A percentile compares a stretch with the other conserved stretches of the same genome.
Evolutionary conservation across 2,113 vertebrate species (phyloP).

Genomic region (Salvelinus alpinus): DNA sequence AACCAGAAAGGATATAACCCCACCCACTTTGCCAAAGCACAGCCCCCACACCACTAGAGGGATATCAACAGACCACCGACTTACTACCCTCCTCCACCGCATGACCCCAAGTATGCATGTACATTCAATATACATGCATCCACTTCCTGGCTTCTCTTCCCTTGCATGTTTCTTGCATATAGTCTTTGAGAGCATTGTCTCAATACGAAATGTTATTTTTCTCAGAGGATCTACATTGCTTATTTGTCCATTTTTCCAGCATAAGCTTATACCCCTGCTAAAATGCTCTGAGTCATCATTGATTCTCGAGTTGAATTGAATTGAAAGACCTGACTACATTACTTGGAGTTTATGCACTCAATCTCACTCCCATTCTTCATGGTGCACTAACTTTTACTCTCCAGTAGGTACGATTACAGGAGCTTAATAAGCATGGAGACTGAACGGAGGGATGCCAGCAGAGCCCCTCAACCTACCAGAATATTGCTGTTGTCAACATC

Average conservation of each 20-base stretch:
- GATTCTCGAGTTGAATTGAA: conserved; percentile 6
- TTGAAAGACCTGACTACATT: no score
- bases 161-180: no score
- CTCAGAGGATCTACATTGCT: neutral
- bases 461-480: conserved; percentile 38
- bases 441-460: conserved; percentile 58
- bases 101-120: no score
- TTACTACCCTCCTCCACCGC: no score
- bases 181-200: no score
- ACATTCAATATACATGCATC: no score
- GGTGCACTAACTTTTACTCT: conserved; percentile 1
- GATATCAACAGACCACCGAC: no score
- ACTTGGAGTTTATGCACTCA: neutral
- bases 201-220: neutral
- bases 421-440: conserved; percentile 52
- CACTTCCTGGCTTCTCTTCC: no score
- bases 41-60: no score
- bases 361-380: neutral
- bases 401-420: conserved; percentile 50
- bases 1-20: no score
- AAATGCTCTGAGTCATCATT: neutral
- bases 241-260: neutral
- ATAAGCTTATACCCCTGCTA: neutral
- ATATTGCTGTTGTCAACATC: conserved; percentile 21
- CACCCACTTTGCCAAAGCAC: no score